Conservation (phyloP, 2,888 invertebrate species). For the Fissipunctia ypsillon region DNA sequence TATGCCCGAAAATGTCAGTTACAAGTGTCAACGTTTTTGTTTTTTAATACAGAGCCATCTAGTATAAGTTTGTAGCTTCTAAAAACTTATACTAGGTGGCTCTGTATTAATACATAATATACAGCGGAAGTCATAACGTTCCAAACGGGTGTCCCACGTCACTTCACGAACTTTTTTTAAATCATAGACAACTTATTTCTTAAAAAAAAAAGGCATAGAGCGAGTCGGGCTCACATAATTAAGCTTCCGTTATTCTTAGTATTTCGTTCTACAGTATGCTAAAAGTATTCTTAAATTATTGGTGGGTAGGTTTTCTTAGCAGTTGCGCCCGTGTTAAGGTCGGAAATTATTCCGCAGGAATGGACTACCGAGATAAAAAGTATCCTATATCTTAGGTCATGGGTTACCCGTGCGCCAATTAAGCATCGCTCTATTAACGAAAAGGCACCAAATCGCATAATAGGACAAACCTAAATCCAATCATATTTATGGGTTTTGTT, state of each 20-base stretch:
- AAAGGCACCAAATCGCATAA: not conserved
- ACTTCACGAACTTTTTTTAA: too few relatives aligned
- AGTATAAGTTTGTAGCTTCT: too few relatives aligned
- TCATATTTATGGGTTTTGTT: not conserved
- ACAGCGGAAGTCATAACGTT: too few relatives aligned
- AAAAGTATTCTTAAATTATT: not conserved
- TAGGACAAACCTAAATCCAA: not conserved
- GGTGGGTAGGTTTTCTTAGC: not conserved
- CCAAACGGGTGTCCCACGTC: too few relatives aligned
- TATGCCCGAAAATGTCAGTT: too few relatives aligned
- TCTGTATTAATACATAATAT: too few relatives aligned
- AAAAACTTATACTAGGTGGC: too few relatives aligned
- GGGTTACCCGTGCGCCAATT: too few relatives aligned
- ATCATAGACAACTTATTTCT: not conserved
- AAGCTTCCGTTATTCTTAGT: not conserved
- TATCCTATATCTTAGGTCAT: not conserved
- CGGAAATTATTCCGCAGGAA: not conserved
- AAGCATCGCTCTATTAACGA: not conserved
- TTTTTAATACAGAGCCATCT: too few relatives aligned
- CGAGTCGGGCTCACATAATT: too few relatives aligned
- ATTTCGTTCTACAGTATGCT: not conserved
- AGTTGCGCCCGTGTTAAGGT: not conserved
- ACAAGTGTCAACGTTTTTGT: too few relatives aligned
- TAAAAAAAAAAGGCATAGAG: not conserved
- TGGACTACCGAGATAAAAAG: not conserved